Evolutionary conservation across 2,113 vertebrate species (phyloP).

Genomic region (Aphyosemion australe): DNA sequence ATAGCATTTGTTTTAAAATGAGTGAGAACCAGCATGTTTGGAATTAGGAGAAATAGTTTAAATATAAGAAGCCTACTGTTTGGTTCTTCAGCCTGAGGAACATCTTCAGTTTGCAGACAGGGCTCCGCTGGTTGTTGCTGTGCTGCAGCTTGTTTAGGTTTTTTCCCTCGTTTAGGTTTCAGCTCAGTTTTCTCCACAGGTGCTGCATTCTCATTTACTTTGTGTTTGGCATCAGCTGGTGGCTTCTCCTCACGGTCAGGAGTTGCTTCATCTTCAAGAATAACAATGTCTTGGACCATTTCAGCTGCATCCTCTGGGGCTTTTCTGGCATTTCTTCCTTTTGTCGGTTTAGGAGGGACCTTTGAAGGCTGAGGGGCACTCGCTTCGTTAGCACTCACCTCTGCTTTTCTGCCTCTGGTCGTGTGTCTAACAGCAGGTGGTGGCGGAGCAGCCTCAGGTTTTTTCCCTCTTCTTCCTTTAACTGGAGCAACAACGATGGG

Average conservation of each 20-base stretch:
- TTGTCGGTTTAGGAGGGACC: constrained; percentile 18
- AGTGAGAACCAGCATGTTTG: too few relatives aligned
- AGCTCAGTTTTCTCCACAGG: constrained; percentile 12
- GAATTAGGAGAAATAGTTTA: neutral
- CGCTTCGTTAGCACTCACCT: constrained; percentile 13
- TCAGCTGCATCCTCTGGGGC: constrained; percentile 10
- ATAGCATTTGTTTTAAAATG: neutral
- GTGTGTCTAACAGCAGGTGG: constrained; percentile 39
- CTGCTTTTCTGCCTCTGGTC: constrained; percentile 51
- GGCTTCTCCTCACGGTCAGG: constrained; percentile 6
- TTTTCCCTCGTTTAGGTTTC: constrained; percentile 55
- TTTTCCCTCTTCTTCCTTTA: constrained; percentile 65
- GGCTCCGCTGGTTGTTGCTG: neutral
- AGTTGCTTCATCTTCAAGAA: neutral
- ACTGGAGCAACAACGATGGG: constrained; percentile 16
- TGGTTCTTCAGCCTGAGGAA: neutral
- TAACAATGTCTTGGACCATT: neutral
- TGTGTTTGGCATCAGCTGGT: neutral
- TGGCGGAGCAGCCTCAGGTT: constrained; percentile 31
- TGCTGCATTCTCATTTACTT: neutral
- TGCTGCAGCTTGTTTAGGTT: constrained; percentile 24
- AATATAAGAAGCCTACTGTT: constrained; percentile 15
- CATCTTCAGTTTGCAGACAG: neutral
- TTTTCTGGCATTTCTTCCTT: constrained; percentile 38
- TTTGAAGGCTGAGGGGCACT: neutral